Conservation (phyloP, 2,797 vertebrate genomes). For the Mus spretus region DNA sequence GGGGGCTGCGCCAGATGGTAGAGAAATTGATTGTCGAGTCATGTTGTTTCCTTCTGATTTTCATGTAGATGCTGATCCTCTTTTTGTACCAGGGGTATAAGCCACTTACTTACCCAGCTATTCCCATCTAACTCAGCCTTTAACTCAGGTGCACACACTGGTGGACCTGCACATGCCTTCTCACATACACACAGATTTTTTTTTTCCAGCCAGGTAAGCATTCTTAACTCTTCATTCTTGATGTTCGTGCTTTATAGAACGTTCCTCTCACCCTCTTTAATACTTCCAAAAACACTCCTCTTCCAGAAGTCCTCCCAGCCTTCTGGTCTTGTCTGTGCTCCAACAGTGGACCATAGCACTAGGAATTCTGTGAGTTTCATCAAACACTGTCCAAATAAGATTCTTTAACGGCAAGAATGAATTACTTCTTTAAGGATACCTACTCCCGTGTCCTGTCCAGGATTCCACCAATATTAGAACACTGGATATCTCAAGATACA, state of each 20-base stretch:
- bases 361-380: accelerated
- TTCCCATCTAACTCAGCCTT: too few species aligned
- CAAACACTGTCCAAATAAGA: not conserved
- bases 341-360: accelerated
- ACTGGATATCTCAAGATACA: not conserved
- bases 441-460: not conserved
- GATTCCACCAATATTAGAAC: accelerated
- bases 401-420: too few species aligned
- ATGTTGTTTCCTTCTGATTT: not conserved
- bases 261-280: not conserved
- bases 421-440: accelerated
- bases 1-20: too few species aligned
- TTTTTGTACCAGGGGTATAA: too few species aligned
- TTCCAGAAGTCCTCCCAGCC: not conserved
- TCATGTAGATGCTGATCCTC: not conserved
- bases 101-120: too few species aligned
- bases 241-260: accelerated
- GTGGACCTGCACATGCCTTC: too few species aligned
- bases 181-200: not conserved
- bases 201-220: not conserved
- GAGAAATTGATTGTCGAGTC: accelerated
- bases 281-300: not conserved
- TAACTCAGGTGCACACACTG: not conserved
- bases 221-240: not conserved
- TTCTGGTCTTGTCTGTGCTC: not conserved